Evolutionary conservation across 2,797 vertebrate genomes (phyloP).

Genomic region (Nannoperca obscura): DNA sequence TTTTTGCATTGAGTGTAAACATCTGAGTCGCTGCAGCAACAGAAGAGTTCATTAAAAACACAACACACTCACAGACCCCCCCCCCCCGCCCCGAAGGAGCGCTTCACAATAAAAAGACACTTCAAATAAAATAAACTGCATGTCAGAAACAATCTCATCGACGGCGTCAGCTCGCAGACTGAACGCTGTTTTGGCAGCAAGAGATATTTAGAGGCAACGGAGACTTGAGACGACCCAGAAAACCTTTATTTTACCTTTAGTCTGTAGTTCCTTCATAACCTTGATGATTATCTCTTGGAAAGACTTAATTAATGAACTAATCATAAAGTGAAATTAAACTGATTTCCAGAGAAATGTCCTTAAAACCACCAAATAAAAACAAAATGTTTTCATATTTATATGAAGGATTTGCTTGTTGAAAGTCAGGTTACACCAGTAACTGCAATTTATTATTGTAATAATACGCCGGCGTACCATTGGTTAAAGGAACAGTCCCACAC

Average conservation of each 20-base stretch:
- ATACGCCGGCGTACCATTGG: too few species aligned
- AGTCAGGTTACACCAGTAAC: too few species aligned
- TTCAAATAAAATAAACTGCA: conserved; percentile 10
- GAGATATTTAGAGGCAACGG: not conserved
- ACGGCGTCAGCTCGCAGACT: not conserved
- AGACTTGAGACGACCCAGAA: not conserved
- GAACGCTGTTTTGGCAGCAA: conserved; percentile 2
- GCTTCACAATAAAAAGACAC: not conserved
- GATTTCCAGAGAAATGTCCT: not conserved
- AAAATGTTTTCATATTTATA: not conserved
- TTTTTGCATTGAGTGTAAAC: conserved; percentile 30
- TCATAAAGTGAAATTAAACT: not conserved
- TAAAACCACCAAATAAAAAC: not conserved
- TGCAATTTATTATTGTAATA: too few species aligned
- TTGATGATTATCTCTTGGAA: not conserved
- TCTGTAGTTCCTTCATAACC: not conserved
- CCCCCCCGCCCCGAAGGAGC: not conserved
- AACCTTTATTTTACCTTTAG: not conserved
- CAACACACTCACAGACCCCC: not conserved
- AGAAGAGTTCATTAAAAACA: conserved; percentile 29
- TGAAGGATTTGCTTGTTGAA: not conserved
- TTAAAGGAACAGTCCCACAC: not conserved
- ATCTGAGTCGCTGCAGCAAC: not conserved
- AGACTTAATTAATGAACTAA: not conserved
- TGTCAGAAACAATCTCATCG: conserved; percentile 12